Evolutionary conservation across 2,113 vertebrate species (phyloP), one percentile per base, ranked within the genome.

Genomic region (Pterocles orientalis): DNA sequence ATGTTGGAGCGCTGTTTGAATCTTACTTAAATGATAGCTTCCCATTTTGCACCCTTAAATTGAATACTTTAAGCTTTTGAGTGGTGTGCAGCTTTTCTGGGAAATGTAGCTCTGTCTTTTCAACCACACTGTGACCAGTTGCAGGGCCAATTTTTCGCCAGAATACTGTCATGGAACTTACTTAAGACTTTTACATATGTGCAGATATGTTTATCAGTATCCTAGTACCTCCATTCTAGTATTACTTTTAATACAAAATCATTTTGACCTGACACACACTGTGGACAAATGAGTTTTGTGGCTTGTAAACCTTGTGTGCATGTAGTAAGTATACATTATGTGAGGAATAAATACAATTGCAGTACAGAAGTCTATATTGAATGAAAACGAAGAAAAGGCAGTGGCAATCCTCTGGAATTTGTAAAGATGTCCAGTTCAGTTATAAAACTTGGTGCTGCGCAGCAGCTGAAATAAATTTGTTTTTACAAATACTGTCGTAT

Each of bases 11-110:
- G 13, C 79, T 96, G 94, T 92, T 72, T 76, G 71, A 89, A 88
- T 95, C 71, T 91, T 90, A 82, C 66, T 97, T 86, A 96, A 94
- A 96, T 96, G 84, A 78, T 7, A 94, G 50, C 80, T 94, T 95
- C 86, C 75, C 43, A 41, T 48, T 96, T 96, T 93, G 71, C 62
- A 90, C 56, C 41, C 53, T 95, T 71, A 94, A 90, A 82, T 79
- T 92, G 73, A 96, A 72, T 43, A 79, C n/a, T 92, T 90, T 75
- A 71, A 58, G 39, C 50, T 95, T 95, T 92, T 87, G 86, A 95
- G 88, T 92, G 72, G 24, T 72, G 77, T 80, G 76, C 53, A 81
- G 53, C 36, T 95, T 94, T 45, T 84, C 57, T 61, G 79, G 39
- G 31, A 82, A 69, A 48, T 47, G 18, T 16, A 64, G 68, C 51